phyloP scores from a whole-genome alignment of 1,140 invertebrate genomes.

The Neotoxoptera formosana region DNA sequence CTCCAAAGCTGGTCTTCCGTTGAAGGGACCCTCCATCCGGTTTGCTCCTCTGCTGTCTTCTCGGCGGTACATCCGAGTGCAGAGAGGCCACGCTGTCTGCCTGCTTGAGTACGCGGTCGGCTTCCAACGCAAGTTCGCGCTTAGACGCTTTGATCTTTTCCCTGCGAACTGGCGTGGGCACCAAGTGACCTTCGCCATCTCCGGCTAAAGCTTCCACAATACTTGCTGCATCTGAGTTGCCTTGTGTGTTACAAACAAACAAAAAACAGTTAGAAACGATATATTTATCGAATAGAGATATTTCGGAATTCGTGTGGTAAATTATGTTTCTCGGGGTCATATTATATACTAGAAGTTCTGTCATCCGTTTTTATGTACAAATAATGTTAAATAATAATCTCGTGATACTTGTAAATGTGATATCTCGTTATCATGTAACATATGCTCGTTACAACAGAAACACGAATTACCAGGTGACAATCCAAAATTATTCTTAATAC shows the following conservation, averaged over 20 bases:
- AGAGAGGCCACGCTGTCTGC: constrained; percentile 72
- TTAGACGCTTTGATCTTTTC: constrained; percentile 72
- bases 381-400: neutral
- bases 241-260: constrained; percentile 18
- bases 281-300: neutral
- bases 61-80: constrained; percentile 61
- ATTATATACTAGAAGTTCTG: neutral
- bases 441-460: neutral
- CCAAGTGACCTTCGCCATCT: constrained; percentile 66
- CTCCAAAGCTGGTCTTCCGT: constrained; percentile 31
- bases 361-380: neutral
- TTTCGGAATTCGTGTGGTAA: neutral
- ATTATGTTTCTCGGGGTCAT: neutral
- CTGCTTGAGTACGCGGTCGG: constrained; percentile 73
- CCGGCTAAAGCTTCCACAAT: constrained; percentile 64
- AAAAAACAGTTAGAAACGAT: neutral
- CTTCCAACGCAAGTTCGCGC: constrained; percentile 74
- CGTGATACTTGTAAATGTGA: neutral
- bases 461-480: neutral
- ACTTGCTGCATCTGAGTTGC: constrained; percentile 64
- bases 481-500: neutral
- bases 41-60: constrained; percentile 40
- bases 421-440: neutral
- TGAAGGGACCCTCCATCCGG: neutral
- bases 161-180: constrained; percentile 69